Base-by-base conservation (phyloP, 92 coral and sea anemone species). In the Porites lobata region DNA sequence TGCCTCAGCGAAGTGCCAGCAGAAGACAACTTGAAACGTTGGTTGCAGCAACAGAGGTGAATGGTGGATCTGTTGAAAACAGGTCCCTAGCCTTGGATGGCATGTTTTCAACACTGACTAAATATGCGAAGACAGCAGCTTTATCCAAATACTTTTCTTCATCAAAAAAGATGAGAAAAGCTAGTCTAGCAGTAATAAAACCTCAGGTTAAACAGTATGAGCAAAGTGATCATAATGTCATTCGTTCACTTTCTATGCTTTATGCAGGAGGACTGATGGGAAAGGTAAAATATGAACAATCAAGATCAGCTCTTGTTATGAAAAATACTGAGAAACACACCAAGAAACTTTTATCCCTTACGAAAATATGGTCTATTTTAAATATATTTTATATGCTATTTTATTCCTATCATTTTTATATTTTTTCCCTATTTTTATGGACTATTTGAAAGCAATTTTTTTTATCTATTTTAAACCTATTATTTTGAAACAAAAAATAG, bases 21-120 rank as follows among this genome's bases (percentile, higher is more conserved):
- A 87, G 91, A 24, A 87, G 96, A 75, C 96, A 90, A 69, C 75
- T 78, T 65, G 96, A 93, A 72, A 93, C 96, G 7, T 88, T 90
- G 5, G 29, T 88, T 43, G 94, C 96, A 78, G 69, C 89, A 75
- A 86, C 90, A 63, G 93, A 84, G 87, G 80, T 92, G 8, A 83
- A 92, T 73, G 96, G 93, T 8, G 96, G 96, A 20, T 43, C 91
- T 51, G 72, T 68, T 4, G 92, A 89, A 68, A 72, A 92, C 80
- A 84, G 87, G 78, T 65, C 80, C 75, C 92, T 93, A 65, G 96
- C 96, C 4, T 69, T 94, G 8, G 92, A 94, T 80, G 91, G 96
- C 10, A 91, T 94, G 91, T 88, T 94, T 59, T 75, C 88, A 7
- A 85, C 94, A 20, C 11, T 94, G 51, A 74, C 70, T 63, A 94